Base-by-base conservation (phyloP, 1,140 invertebrate species). In the Mactra quadrangularis region DNA sequence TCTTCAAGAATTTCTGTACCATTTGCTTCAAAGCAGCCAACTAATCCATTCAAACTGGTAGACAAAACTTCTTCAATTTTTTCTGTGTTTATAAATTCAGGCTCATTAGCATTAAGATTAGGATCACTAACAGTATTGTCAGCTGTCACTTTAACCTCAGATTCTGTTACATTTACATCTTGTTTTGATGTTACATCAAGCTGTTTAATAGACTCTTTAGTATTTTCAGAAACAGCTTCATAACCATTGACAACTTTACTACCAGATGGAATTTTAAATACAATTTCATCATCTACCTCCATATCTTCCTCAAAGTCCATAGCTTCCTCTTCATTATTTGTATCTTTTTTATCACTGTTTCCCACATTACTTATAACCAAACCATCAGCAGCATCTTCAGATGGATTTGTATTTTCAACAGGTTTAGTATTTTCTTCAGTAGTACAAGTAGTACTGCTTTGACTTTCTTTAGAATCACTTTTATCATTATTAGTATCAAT, bases 201-300 rank as follows among this genome's bases (percentile, higher is more conserved):
- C 3, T 3, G n/a, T 72, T 4, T n/a, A 50, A 3, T 55, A 4
- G 17, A 17, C 27, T 52, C 25, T 27, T 25, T 38, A 25, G 17
- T n/a, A 4, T 38, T 27, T 41, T 74, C 31, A 17, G 1, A 7
- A 7, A 7, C 6, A 41, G 15, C 15, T 7, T 38, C 38, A 25
- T 17, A 0, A 29, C 1, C 29, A 9, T 47, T 27, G 4, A 41
- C 57, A 29, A 17, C 17, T 64, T n/a, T 47, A 50, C 35, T 31
- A 47, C 41, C 41, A 17, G 2, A 1, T 19, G 19, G 22, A 38
- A 52, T 27, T 35, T 75, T 72, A 50, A 64, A 74, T 4, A 55
- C 59, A 45, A 77, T 66, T 27, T 84, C 82, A 72, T 70, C 75
- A 83, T 83, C 72, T 9, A 75, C 72, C 25, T 83, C 74, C 66